These are phyloP conservation scores for Limnephilus marmoratus DNA, from an alignment of 2,888 invertebrate genomes.

Conservation along the genomic window DNA sequence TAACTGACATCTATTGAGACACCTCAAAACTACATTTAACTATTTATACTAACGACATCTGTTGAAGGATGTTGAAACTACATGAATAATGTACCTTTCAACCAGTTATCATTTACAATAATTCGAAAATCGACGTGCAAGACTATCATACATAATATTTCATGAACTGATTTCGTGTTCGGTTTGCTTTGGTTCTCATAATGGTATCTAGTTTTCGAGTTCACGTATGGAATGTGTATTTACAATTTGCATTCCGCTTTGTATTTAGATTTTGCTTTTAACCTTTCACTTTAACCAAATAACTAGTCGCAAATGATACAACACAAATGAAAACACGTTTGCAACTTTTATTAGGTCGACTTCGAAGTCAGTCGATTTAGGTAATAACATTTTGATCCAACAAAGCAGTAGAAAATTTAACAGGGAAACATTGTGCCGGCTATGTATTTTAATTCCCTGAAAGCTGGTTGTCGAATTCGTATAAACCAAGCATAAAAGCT, in stretches of 20 bases:
- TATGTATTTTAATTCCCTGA: too few species aligned
- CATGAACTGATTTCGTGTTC: not conserved
- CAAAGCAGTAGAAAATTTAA: not conserved
- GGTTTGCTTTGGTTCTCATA: not conserved
- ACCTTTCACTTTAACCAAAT: not conserved
- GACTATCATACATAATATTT: too few species aligned
- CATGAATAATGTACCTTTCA: too few species aligned
- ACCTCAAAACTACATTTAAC: too few species aligned
- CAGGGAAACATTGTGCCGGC: not conserved
- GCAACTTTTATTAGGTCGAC: not conserved
- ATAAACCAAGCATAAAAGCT: too few species aligned
- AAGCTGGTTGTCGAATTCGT: too few species aligned
- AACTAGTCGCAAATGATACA: not conserved
- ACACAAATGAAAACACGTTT: not conserved
- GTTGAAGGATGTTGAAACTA: too few species aligned
- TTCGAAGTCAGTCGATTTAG: not conserved
- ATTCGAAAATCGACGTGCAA: too few species aligned
- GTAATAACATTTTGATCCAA: not conserved
- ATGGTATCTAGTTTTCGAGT: not conserved
- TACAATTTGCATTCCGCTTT: too few species aligned
- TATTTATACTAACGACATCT: too few species aligned
- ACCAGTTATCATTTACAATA: too few species aligned
- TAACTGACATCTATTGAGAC: too few species aligned
- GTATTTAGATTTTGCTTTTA: not conserved
- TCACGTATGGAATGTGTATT: not conserved